Percentiles rank a stretch among this genome's conserved stretches.
phyloP scores from a whole-genome alignment of 1,140 invertebrate species.

The Coelopa frigida region DNA sequence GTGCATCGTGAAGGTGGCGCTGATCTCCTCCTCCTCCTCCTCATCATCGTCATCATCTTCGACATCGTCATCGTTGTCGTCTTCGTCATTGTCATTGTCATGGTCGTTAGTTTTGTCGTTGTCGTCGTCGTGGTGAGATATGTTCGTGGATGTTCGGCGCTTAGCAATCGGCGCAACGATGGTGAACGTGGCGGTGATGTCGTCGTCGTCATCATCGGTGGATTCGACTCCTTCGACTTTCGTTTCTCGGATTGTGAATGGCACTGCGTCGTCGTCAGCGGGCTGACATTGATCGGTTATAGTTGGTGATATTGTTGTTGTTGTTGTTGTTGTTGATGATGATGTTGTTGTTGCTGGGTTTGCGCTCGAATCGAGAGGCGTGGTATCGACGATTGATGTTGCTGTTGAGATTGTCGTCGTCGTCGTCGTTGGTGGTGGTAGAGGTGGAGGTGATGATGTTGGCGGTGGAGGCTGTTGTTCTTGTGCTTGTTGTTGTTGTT shows the following conservation, averaged over 20 bases:
- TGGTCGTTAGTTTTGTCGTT: not conserved
- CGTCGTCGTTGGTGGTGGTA: slow-evolving; percentile 25
- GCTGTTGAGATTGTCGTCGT: slow-evolving; percentile 16
- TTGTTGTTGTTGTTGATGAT: slow-evolving; percentile 17
- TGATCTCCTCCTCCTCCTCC: slow-evolving; percentile 23
- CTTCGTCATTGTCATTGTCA: not conserved
- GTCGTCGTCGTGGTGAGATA: slow-evolving; percentile 5
- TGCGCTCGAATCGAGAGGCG: too few species aligned
- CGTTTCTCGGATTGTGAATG: not conserved
- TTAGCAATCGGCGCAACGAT: slow-evolving; percentile 22
- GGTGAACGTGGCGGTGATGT: slow-evolving; percentile 38
- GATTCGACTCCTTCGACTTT: not conserved
- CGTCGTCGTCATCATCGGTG: slow-evolving; percentile 18
- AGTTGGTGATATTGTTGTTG: slow-evolving; percentile 27
- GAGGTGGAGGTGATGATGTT: slow-evolving; percentile 22
- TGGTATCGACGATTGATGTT: too few species aligned
- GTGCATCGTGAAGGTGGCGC: slow-evolving; percentile 35
- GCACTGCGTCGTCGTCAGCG: not conserved
- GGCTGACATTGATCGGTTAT: slow-evolving; percentile 24
- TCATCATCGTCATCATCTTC: slow-evolving; percentile 12
- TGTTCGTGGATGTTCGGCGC: not conserved
- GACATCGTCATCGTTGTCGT: slow-evolving; percentile 2
- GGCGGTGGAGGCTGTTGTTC: slow-evolving; percentile 7
- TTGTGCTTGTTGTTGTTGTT: slow-evolving; percentile 10
- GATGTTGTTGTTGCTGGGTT: slow-evolving; percentile 19